Evolutionary conservation across 1,140 invertebrate species (phyloP).

Genomic region (Drosophila sproati): DNA sequence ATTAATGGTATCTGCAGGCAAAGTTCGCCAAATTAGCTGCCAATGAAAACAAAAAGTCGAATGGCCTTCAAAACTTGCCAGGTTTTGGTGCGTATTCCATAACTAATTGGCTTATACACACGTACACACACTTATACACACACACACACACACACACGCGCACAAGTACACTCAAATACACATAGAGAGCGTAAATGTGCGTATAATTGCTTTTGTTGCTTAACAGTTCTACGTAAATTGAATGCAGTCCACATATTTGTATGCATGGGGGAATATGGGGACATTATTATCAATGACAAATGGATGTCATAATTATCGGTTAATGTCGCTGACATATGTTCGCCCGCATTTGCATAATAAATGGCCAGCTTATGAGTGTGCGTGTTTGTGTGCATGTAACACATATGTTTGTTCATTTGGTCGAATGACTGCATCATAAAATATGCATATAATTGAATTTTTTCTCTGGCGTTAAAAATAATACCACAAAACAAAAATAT

Average conservation of each 20-base stretch:
- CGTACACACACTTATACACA: not conserved
- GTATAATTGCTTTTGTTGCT: constrained; percentile 60
- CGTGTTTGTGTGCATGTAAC: constrained; percentile 8
- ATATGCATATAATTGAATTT: not conserved
- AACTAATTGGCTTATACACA: constrained; percentile 36
- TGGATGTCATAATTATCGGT: constrained; percentile 78
- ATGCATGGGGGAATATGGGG: constrained; percentile 1
- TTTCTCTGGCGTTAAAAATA: not conserved
- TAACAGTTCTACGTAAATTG: constrained; percentile 57
- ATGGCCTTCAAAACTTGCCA: constrained; percentile 25
- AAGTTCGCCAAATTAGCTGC: constrained; percentile 39
- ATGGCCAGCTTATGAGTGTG: constrained; percentile 6
- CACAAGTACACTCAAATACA: no score
- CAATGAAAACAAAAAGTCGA: constrained; percentile 29
- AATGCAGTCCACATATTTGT: constrained; percentile 35
- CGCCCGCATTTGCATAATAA: constrained; percentile 64
- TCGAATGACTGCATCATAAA: not conserved
- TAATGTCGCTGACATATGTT: constrained; percentile 74
- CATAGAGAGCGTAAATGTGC: constrained; percentile 9
- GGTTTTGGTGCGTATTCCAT: constrained; percentile 22
- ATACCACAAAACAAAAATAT: not conserved
- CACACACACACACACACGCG: not conserved
- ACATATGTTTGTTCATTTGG: constrained; percentile 34
- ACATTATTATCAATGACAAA: constrained; percentile 73
- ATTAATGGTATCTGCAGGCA: constrained; percentile 47